phyloP scores from a whole-genome alignment of 2,888 invertebrate genomes.

The Glaucopsyche alexis region DNA sequence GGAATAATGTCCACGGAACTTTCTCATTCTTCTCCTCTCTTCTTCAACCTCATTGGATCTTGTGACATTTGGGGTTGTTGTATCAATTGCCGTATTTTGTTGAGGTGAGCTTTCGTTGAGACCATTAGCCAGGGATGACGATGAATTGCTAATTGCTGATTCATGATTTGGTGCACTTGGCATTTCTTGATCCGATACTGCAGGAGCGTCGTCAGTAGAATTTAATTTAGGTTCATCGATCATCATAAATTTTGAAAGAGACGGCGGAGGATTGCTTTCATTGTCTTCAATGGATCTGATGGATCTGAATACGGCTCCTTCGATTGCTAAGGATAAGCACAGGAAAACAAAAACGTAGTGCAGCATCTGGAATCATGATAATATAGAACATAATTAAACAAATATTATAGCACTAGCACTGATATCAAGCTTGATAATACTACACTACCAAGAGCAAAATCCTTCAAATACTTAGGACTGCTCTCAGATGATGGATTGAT shows the following conservation, averaged over 20 bases:
- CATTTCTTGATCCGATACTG: background rate
- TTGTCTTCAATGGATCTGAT: background rate
- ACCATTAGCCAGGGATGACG: background rate
- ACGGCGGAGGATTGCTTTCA: background rate
- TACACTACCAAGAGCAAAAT: too few species aligned
- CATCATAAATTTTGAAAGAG: background rate
- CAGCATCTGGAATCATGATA: background rate
- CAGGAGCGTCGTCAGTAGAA: background rate
- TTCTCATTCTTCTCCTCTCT: background rate
- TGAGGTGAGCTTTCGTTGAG: background rate
- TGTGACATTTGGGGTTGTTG: background rate
- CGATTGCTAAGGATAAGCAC: background rate
- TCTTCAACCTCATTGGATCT: background rate
- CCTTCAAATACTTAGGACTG: too few species aligned
- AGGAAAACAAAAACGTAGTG: background rate
- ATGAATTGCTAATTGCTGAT: background rate
- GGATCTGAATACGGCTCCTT: background rate
- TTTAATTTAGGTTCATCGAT: background rate
- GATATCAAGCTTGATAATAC: too few species aligned
- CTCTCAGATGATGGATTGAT: too few species aligned
- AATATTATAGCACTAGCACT: too few species aligned
- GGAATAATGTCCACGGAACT: background rate
- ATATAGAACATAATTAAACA: too few species aligned
- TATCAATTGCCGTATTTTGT: background rate
- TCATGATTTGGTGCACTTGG: background rate